Conservation (phyloP, 2,113 vertebrate genomes). For the Sinocyclocheilus grahami region DNA sequence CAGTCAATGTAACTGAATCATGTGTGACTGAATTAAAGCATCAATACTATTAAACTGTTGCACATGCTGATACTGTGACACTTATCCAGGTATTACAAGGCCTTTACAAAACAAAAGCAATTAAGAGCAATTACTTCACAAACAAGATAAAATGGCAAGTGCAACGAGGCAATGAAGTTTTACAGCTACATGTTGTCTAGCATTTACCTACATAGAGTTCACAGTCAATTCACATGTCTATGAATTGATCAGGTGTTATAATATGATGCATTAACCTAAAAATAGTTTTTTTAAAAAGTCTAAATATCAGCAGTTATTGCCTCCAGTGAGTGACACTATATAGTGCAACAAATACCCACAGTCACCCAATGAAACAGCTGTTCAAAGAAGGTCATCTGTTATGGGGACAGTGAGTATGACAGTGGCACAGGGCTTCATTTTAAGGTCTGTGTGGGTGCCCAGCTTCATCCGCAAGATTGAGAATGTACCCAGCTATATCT, state of each 20-base stretch:
- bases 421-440: slow-evolving; percentile 49
- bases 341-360: not conserved
- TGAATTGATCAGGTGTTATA: not conserved
- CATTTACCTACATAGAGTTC: not conserved
- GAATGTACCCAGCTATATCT: slow-evolving; percentile 92
- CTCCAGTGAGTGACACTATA: slow-evolving; percentile 32
- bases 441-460: slow-evolving; percentile 91
- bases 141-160: slow-evolving; percentile 29
- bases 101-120: not conserved
- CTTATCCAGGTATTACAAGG: slow-evolving; percentile 15
- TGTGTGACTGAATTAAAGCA: not conserved
- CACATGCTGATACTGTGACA: not conserved
- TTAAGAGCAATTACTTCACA: slow-evolving; percentile 27
- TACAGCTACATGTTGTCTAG: slow-evolving; percentile 1
- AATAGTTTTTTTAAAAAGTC: slow-evolving; percentile 20
- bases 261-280: not conserved
- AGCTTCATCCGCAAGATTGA: slow-evolving; percentile 93
- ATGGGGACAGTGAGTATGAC: not conserved
- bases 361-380: slow-evolving; percentile 14
- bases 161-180: not conserved
- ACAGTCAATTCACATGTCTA: not conserved
- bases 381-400: slow-evolving; percentile 2
- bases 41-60: slow-evolving; percentile 12
- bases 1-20: not conserved
- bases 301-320: slow-evolving; percentile 53